Base-by-base conservation (phyloP, 1,140 invertebrate species). In the Aplysia californica region DNA sequence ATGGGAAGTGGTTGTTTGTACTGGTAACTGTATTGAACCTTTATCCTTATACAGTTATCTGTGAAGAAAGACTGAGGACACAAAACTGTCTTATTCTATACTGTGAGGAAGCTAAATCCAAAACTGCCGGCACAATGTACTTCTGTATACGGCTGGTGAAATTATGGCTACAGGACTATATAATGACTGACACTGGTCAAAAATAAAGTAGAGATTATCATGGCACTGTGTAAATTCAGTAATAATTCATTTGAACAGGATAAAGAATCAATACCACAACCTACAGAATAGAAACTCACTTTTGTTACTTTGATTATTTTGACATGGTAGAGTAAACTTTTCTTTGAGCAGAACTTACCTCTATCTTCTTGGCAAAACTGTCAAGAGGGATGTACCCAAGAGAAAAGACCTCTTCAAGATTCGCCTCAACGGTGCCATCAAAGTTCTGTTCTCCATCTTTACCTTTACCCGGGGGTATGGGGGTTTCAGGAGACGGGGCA, bases 351-450 rank as follows among this genome's bases (percentile, higher is more conserved):
- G 10, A 3, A 38, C 50, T 74, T 26, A 75, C 77, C 72, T 78
- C 70, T 0, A 78, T 31, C 29, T 61, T 64, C 26, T 73, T 65
- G 38, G 66, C 31, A 23, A 78, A 73, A 26, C 56, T 68, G 56
- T 78, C 72, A 21, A 78, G 29, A 64, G 77, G 77, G 38, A 78
- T 78, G 56, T 75, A 78, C 20, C 77, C 77, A 31, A 67, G 3
- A 29, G 72, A 59, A 59, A 78, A 78, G 0, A 73, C 77, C 65
- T 78, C 77, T 5, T 78, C 77, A n/a, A 66, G 23, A 68, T 75
- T 41, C 38, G 67, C 44, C 44, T 67, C 1, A 38, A 56, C 10
- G 31, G 39, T 15, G 44, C 55, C 20, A 29, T 35, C 4, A 36
- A 21, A 39, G 29, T 29, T 10, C 10, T n/a, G 10, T 50, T n/a